Evolutionary conservation across 30 jellyfish, hydroid and myxozoan genomes (phyloP).

Genomic region (Catostylus mosaicus): DNA sequence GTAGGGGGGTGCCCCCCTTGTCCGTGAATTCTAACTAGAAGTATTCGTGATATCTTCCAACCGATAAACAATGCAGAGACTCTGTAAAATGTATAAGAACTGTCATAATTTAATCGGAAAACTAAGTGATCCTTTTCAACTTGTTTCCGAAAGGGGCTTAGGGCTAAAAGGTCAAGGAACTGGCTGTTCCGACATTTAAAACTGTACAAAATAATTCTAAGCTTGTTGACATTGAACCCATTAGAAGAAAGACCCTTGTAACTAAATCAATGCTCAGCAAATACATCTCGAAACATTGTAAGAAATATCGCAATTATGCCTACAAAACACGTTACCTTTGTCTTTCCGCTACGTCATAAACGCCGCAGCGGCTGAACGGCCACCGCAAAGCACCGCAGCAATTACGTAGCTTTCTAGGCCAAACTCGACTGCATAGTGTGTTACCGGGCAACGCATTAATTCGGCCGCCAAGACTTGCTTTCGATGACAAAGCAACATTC

Average conservation of each 20-base stretch:
- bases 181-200: no score
- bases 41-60: no score
- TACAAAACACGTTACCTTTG: conserved; percentile 19
- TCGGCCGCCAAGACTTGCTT: background rate
- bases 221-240: no score
- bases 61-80: no score
- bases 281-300: background rate
- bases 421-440: background rate
- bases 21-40: no score
- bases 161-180: no score
- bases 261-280: background rate
- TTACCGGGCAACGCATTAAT: background rate
- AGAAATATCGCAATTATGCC: background rate
- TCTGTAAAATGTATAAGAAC: no score
- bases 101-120: no score
- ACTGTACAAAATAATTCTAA: no score
- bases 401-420: conserved; percentile 13
- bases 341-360: conserved; percentile 29
- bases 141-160: no score
- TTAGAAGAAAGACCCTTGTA: background rate
- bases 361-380: conserved; percentile 33
- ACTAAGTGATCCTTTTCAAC: no score
- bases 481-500: background rate
- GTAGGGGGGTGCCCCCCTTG: no score
- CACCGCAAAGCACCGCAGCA: conserved; percentile 11